Evolutionary conservation across 1,140 invertebrate species (phyloP).

Genomic region (Cylas formicarius): DNA sequence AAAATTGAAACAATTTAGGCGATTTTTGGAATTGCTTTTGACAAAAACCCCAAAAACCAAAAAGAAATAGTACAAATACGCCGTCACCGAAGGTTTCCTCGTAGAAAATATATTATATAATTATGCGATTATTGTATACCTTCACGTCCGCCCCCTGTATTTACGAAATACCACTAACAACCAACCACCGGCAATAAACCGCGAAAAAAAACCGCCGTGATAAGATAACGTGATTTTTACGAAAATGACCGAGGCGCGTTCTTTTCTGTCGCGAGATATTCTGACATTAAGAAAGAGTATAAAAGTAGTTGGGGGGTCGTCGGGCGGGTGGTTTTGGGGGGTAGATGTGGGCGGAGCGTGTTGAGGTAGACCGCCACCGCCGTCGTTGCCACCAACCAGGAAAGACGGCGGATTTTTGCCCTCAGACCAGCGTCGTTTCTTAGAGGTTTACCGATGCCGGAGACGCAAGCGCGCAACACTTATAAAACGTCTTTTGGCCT

Average conservation of each 20-base stretch:
- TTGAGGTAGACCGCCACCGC: slow-evolving; percentile 44
- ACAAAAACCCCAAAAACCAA: too few species aligned
- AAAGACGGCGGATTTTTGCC: slow-evolving; percentile 45
- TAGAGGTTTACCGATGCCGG: slow-evolving; percentile 43
- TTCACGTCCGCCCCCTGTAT: too few species aligned
- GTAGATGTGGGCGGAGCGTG: slow-evolving; percentile 40
- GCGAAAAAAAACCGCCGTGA: too few species aligned
- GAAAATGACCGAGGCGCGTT: slow-evolving; percentile 26
- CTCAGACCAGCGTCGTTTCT: slow-evolving; percentile 44
- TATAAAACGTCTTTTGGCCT: slow-evolving; percentile 40
- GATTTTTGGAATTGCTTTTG: too few species aligned
- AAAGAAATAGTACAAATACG: too few species aligned
- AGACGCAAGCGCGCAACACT: slow-evolving; percentile 40
- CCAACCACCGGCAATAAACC: too few species aligned
- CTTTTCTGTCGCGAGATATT: slow-evolving; percentile 40
- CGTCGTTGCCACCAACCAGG: slow-evolving; percentile 43
- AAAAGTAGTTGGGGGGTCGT: slow-evolving; percentile 39
- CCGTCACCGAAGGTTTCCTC: too few species aligned
- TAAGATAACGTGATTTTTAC: too few species aligned
- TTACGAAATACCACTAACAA: too few species aligned
- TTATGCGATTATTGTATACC: too few species aligned
- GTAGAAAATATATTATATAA: too few species aligned
- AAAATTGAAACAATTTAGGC: too few species aligned
- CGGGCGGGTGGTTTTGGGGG: slow-evolving; percentile 32
- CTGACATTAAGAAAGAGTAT: slow-evolving; percentile 44